phyloP scores from a whole-genome alignment of 2,888 invertebrate species.

The Eupeodes luniger region DNA sequence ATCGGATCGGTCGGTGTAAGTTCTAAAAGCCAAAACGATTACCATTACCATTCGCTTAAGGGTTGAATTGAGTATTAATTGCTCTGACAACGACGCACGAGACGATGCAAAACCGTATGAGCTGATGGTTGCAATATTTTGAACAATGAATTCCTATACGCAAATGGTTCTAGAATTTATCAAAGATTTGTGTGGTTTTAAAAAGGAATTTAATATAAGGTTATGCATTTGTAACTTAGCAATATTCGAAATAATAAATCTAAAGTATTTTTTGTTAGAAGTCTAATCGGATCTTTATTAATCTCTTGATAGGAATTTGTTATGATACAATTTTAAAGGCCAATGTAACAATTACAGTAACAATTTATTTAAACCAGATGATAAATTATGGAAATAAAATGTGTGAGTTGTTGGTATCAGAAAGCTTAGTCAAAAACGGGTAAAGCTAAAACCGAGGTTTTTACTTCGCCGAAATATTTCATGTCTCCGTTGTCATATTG shows the following conservation, averaged over 20 bases:
- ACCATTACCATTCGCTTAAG: constrained; percentile 59
- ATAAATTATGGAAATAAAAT: no score
- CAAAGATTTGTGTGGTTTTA: neutral
- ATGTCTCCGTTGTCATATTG: no score
- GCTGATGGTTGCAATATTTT: constrained; percentile 4
- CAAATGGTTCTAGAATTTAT: neutral
- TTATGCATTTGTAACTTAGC: no score
- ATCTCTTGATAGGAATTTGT: no score
- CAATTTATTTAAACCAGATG: no score
- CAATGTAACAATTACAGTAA: no score
- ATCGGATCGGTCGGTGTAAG: constrained; percentile 10
- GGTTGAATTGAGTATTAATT: constrained; percentile 72
- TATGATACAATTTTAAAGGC: no score
- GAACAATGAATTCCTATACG: neutral
- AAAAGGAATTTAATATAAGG: neutral
- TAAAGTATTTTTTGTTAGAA: neutral
- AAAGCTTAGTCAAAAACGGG: no score
- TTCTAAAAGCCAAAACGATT: constrained; percentile 36
- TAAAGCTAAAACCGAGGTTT: no score
- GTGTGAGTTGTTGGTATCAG: no score
- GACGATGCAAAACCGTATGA: neutral
- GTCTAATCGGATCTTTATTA: neutral
- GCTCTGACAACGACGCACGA: constrained; percentile 35
- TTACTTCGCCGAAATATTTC: no score
- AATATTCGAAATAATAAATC: neutral